Conservation (phyloP, 2,113 vertebrate genomes). For the Nycticorax nycticorax region DNA sequence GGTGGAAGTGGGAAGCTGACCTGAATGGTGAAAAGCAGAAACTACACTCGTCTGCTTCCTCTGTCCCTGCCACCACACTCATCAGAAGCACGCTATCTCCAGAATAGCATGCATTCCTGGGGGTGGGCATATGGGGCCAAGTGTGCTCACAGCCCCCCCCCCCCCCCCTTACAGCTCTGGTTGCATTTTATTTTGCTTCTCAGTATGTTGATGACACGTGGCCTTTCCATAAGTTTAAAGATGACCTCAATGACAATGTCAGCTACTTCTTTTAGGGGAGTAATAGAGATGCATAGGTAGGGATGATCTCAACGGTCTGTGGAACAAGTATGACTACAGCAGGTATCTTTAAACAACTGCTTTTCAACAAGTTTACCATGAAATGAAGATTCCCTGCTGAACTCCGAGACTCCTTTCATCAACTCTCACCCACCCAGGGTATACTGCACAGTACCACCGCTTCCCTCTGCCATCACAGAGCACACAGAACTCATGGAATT, state of each 20-base stretch:
- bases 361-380: background rate
- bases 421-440: background rate
- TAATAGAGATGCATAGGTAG: background rate
- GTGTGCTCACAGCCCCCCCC: background rate
- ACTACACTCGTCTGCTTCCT: background rate
- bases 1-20: background rate
- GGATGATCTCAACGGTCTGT: background rate
- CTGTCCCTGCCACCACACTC: background rate
- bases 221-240: background rate
- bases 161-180: background rate
- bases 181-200: background rate
- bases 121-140: background rate
- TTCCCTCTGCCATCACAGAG: background rate
- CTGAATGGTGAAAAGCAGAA: background rate
- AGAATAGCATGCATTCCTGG: background rate
- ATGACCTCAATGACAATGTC: fast-evolving
- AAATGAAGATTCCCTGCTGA: background rate
- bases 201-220: background rate
- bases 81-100: background rate
- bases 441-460: background rate
- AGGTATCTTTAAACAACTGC: background rate
- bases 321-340: background rate
- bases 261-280: background rate
- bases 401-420: background rate
- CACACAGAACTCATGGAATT: background rate